Evolutionary conservation across 2,888 invertebrate species (phyloP), one percentile per base, ranked within the genome.

Genomic region (Eupithecia pulchellata): DNA sequence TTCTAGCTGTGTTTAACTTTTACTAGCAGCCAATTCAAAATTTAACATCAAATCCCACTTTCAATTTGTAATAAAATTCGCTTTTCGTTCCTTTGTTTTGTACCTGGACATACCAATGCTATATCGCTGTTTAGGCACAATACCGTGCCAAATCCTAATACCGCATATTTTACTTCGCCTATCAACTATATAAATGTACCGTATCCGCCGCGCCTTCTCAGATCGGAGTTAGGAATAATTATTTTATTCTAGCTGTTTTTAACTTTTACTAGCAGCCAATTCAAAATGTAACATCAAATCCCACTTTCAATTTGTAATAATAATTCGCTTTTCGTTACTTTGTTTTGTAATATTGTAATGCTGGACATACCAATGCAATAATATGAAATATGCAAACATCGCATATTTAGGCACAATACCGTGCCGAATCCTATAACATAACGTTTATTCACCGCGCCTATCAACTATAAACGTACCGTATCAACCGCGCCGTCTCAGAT

Each of bases 231-330:
- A n/a, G n/a, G n/a, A n/a, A n/a, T n/a, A 39, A 34, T 52, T 11
- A 55, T n/a, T 8, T 57, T 57, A 29, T 42, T 64, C 11, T 60
- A 60, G 36, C 67, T 62, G 62, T 30, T 52, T 61, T 42, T 14
- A 13, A 34, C 2, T 47, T 17, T 17, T 29, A 29, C 29, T 17
- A 57, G 27, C 3, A 29, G n/a, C 27, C 32, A 30, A 60, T 60
- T 60, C 29, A 17, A n/a, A 60, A 60, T 32, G 9, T 32, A n/a
- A 60, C 60, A 32, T n/a, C 32, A 32, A 60, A 60, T 32, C 32
- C 13, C 29, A 2, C 57, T 29, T 47, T 29, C 2, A 29, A 57
- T 57, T 17, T 14, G n/a, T 14, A 14, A 17, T 57, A 14, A 55
- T 29, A 27, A 17, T 57, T 29, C 17, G 17, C 27, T 14, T 57